phyloP scores from a whole-genome alignment of 1,140 invertebrate genomes.

The Cardiocondyla obscurior region DNA sequence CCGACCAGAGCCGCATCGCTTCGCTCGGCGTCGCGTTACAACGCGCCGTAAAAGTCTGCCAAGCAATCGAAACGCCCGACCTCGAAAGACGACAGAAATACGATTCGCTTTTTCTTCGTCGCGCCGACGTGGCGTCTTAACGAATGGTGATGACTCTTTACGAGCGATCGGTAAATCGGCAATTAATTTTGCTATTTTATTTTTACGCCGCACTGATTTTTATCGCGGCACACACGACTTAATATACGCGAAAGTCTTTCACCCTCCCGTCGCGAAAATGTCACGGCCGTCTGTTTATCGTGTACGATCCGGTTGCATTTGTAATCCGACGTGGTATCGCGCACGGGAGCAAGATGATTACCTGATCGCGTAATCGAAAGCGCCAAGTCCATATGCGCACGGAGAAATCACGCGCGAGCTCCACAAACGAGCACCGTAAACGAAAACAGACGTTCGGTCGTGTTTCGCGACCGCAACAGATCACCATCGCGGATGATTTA shows the following conservation, averaged over 20 bases:
- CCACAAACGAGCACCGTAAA: neutral
- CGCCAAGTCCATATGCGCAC: slow-evolving; percentile 52
- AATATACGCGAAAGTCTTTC: neutral
- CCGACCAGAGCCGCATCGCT: slow-evolving; percentile 43
- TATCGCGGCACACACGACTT: neutral
- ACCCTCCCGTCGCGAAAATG: too few relatives aligned
- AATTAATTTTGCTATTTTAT: neutral
- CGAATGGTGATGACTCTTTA: slow-evolving; percentile 2
- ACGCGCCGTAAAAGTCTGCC: slow-evolving; percentile 49
- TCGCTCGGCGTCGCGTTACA: slow-evolving; percentile 51
- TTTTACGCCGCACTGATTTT: neutral
- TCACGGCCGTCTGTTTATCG: slow-evolving; percentile 67
- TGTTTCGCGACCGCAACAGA: slow-evolving; percentile 38
- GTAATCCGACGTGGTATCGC: slow-evolving; percentile 69
- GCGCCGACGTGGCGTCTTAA: neutral
- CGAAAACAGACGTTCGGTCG: slow-evolving; percentile 37
- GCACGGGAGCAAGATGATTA: slow-evolving; percentile 68
- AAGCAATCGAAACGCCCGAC: slow-evolving; percentile 16
- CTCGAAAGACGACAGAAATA: slow-evolving; percentile 21
- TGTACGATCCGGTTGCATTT: slow-evolving; percentile 68
- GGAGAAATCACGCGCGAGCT: slow-evolving; percentile 17
- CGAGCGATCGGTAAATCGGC: neutral
- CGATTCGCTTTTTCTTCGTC: neutral
- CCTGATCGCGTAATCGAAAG: slow-evolving; percentile 71
- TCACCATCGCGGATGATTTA: slow-evolving; percentile 62